phyloP scores from a whole-genome alignment of 2,797 vertebrate species.

The Oceanodroma leucorhoa region DNA sequence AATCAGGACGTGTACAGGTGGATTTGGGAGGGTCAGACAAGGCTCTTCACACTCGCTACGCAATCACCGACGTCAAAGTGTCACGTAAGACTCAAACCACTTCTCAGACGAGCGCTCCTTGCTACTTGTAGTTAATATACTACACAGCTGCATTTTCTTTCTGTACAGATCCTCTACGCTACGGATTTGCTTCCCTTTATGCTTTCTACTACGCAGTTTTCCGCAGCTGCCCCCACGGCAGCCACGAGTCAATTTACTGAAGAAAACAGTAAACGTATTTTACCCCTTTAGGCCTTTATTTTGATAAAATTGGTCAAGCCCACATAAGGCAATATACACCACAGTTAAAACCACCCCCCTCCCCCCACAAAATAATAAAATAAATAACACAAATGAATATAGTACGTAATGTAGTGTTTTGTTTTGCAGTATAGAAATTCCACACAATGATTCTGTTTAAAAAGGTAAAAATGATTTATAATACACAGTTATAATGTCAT shows the following conservation, averaged over 20 bases:
- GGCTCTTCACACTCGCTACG: fast-evolving
- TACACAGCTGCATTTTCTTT: fast-evolving
- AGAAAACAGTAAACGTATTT: neutral
- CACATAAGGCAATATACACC: slow-evolving; percentile 64
- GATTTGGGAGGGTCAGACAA: fast-evolving
- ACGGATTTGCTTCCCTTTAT: fast-evolving
- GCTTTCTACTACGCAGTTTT: fast-evolving
- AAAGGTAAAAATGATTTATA: slow-evolving; percentile 74
- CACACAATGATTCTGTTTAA: slow-evolving; percentile 65
- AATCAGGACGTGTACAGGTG: fast-evolving
- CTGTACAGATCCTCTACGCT: fast-evolving
- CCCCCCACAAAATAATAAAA: slow-evolving; percentile 36
- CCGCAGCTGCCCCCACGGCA: neutral
- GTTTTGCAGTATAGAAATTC: slow-evolving; percentile 64
- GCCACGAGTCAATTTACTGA: neutral
- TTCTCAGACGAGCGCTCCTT: fast-evolving
- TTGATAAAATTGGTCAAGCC: slow-evolving; percentile 68
- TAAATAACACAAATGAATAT: slow-evolving; percentile 63
- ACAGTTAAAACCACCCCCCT: slow-evolving; percentile 34
- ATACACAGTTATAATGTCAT: slow-evolving; percentile 59
- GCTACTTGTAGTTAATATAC: fast-evolving
- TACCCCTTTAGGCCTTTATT: slow-evolving; percentile 56
- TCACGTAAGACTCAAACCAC: fast-evolving
- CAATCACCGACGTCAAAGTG: fast-evolving
- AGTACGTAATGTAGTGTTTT: slow-evolving; percentile 68